Conservation (phyloP, 2,888 invertebrate species). For the Pecten maximus region DNA sequence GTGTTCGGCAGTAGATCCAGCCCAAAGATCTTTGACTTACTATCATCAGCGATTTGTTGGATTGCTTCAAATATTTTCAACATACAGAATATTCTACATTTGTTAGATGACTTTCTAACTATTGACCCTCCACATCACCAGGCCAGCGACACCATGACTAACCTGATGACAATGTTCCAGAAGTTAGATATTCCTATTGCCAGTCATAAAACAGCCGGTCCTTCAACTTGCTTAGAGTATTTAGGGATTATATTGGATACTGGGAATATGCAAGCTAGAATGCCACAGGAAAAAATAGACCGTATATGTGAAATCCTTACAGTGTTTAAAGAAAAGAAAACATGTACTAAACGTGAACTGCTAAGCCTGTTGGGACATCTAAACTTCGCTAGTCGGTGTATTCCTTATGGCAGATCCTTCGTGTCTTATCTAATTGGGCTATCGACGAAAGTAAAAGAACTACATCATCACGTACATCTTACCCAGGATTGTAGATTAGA, state of each 20-base stretch:
- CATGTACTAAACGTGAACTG: slow-evolving; percentile 47
- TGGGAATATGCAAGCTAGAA: slow-evolving; percentile 46
- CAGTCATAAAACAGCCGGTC: slow-evolving; percentile 45
- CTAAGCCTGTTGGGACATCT: slow-evolving; percentile 48
- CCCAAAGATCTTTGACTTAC: slow-evolving; percentile 49
- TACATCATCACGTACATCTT: slow-evolving; percentile 36
- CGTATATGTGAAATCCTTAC: background rate
- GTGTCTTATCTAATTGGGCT: slow-evolving; percentile 47
- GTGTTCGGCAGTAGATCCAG: slow-evolving; percentile 49
- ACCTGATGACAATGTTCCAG: slow-evolving; percentile 42
- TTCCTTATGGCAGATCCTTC: slow-evolving; percentile 48
- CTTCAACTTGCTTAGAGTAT: slow-evolving; percentile 44
- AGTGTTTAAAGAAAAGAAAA: background rate
- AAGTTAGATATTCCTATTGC: slow-evolving; percentile 41
- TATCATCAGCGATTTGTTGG: slow-evolving; percentile 51
- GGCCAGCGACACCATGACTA: slow-evolving; percentile 35
- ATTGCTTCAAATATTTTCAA: slow-evolving; percentile 41
- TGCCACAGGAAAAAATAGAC: background rate
- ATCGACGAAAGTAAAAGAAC: slow-evolving; percentile 39
- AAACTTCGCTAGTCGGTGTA: slow-evolving; percentile 47
- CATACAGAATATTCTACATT: slow-evolving; percentile 44
- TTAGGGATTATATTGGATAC: slow-evolving; percentile 50
- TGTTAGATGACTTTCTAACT: slow-evolving; percentile 51
- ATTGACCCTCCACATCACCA: background rate
- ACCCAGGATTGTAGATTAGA: background rate